Evolutionary conservation across 1,140 invertebrate species (phyloP), one percentile per base, ranked within the genome.

Genomic region (Gryon sp.): DNA sequence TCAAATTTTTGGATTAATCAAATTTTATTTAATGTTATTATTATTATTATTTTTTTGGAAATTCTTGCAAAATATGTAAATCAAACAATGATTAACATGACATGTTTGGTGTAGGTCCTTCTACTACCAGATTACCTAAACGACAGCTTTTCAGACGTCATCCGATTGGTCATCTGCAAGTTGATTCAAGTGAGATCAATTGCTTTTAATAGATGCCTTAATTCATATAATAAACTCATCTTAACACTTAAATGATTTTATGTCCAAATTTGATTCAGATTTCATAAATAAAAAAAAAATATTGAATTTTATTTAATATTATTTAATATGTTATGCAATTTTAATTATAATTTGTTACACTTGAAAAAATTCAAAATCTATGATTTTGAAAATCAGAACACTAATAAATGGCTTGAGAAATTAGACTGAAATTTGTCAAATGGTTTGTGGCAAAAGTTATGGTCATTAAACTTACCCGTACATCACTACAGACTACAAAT

Each of bases 111-210:
- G 9, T 75, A 79, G 77, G 72, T 79, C 77, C 77, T 14, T 76
- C 60, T 72, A 72, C 68, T 34, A 57, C 57, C 11, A 72, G 20
- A 24, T 60, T 68, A 62, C 62, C 48, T 3, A 79, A 72, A 45
- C 77, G 77, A 50, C 60, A 68, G 57, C 68, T 79, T 72, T 70
- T 76, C 40, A 72, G 77, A 59, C 38, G 77, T 72, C 77, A 72
- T 36, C 72, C 66, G n/a, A 77, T 77, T 55, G 75, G 66, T 68
- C 60, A 72, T 53, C 66, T 60, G 28, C 75, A 70, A 66, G 36
- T 43, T 55, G 52, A 57, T 57, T 24, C 48, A 76, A 62, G 73
- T 76, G 63, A 76, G 63, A 75, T 55, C 18, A 57, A 20, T 55
- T 28, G 46, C 40, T 19, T 2, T n/a, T n/a, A n/a, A n/a, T n/a